phyloP scores from a whole-genome alignment of 2,888 invertebrate genomes.

The Cheilosia vulpina region DNA sequence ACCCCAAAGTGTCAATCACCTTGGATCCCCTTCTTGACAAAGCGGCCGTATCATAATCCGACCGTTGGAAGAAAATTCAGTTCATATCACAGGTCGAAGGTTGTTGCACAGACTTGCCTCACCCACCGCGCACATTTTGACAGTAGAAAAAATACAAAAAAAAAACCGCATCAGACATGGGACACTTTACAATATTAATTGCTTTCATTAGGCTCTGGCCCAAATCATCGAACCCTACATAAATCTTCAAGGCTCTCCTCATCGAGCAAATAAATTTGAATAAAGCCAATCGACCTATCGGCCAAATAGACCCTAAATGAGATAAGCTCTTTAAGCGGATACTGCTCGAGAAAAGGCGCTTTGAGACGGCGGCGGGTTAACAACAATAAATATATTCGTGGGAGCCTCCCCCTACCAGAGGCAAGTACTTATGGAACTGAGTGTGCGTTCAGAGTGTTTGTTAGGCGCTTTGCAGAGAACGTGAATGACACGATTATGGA shows the following conservation, averaged over 20 bases:
- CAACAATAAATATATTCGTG: too few species aligned
- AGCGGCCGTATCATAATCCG: constrained; percentile 21
- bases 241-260: constrained; percentile 30
- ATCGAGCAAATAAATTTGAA: constrained; percentile 56
- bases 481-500: constrained; percentile 46
- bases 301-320: constrained; percentile 29
- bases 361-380: background rate
- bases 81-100: constrained; percentile 44
- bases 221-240: constrained; percentile 47
- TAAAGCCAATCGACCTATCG: constrained; percentile 58
- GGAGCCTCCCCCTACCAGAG: background rate
- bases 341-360: background rate
- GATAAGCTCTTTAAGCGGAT: constrained; percentile 9
- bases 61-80: constrained; percentile 13
- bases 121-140: background rate
- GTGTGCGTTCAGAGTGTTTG: background rate
- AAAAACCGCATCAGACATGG: constrained; percentile 1
- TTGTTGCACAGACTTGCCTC: constrained; percentile 14
- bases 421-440: constrained; percentile 3
- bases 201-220: constrained; percentile 39
- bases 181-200: constrained; percentile 45
- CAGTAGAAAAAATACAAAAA: background rate
- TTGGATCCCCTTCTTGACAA: background rate
- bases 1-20: constrained; percentile 53
- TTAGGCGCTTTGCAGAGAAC: background rate